Percentiles rank a stretch among this genome's conserved stretches.
Evolutionary conservation across 2,888 invertebrate species (phyloP).

Genomic region (Agonopterix arenella): DNA sequence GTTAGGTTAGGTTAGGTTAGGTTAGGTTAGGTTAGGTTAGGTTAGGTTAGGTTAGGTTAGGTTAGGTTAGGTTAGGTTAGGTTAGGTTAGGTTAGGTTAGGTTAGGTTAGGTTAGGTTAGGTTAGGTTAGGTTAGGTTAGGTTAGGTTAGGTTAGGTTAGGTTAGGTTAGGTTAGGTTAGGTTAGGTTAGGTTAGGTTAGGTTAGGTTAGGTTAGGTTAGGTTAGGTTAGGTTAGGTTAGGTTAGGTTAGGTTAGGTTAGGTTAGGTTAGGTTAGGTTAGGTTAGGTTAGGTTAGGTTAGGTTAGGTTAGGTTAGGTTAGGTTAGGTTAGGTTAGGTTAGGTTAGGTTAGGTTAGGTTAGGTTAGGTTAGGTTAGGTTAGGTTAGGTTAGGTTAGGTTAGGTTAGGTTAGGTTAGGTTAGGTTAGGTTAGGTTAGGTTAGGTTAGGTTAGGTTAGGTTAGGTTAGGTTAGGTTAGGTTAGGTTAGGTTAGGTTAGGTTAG

Average conservation of each 20-base stretch:
- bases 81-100: conserved; percentile 4
- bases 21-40: conserved; percentile 4
- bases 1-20: conserved; percentile 4
- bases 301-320: conserved; percentile 9
- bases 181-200: conserved; percentile 4
- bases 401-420: too few relatives aligned
- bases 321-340: conserved; percentile 9
- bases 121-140: conserved; percentile 4
- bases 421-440: too few relatives aligned
- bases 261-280: conserved; percentile 9
- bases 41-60: conserved; percentile 4
- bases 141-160: conserved; percentile 4
- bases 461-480: too few relatives aligned
- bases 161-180: conserved; percentile 4
- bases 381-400: too few relatives aligned
- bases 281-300: conserved; percentile 10
- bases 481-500: too few relatives aligned
- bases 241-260: conserved; percentile 10
- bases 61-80: conserved; percentile 4
- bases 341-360: conserved; percentile 9
- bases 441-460: too few relatives aligned
- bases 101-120: conserved; percentile 4
- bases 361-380: neutral
- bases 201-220: conserved; percentile 11
- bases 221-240: conserved; percentile 11